These are phyloP conservation scores for Morone chrysops DNA, from an alignment of 2,113 vertebrate genomes.

Conservation along the genomic window DNA sequence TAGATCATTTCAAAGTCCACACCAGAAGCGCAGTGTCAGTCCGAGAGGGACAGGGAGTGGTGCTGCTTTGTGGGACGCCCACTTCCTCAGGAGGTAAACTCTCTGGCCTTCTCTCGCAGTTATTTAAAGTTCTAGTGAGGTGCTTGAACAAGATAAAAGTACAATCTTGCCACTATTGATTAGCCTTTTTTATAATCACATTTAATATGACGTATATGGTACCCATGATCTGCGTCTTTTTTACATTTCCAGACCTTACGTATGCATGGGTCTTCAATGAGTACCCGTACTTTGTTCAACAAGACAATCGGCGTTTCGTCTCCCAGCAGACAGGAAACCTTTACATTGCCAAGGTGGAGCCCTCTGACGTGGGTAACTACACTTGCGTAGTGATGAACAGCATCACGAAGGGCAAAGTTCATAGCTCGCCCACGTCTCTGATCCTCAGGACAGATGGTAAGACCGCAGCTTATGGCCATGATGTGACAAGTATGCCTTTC, in stretches of 20 bases:
- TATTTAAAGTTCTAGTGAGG: neutral
- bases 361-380: conserved; percentile 92
- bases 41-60: conserved; percentile 94
- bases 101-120: neutral
- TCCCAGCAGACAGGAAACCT: conserved; percentile 95
- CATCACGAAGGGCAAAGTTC: conserved; percentile 85
- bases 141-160: conserved; percentile 13
- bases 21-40: conserved; percentile 92
- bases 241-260: conserved; percentile 82
- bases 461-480: conserved; percentile 25
- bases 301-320: conserved; percentile 92
- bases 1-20: conserved; percentile 90
- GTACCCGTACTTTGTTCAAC: conserved; percentile 91
- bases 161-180: neutral
- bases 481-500: conserved; percentile 45
- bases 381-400: conserved; percentile 90
- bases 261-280: conserved; percentile 96
- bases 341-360: conserved; percentile 94
- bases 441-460: conserved; percentile 92
- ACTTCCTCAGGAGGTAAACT: conserved; percentile 90
- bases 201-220: neutral
- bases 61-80: conserved; percentile 93
- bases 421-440: conserved; percentile 90
- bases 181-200: conserved; percentile 7
- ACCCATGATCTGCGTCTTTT: neutral